Evolutionary conservation across 2,888 invertebrate genomes (phyloP).

Genomic region (Fragum fragum): DNA sequence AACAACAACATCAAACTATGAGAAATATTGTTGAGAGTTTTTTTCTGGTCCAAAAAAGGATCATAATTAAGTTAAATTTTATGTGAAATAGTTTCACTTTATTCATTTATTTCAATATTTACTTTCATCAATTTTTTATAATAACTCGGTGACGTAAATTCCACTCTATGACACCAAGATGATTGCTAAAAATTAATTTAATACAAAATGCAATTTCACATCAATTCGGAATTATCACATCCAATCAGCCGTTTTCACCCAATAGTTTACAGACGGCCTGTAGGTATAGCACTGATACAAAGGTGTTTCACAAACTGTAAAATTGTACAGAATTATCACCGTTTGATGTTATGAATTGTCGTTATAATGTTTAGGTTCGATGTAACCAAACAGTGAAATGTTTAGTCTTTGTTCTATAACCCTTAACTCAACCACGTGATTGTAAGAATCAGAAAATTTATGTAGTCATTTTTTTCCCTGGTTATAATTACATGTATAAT

Average conservation of each 20-base stretch:
- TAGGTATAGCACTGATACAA: slow-evolving; percentile 7
- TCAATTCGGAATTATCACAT: background rate
- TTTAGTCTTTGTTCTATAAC: background rate
- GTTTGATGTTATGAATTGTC: slow-evolving; percentile 30
- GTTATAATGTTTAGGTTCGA: background rate
- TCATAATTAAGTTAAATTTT: too few species aligned
- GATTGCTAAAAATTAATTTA: background rate
- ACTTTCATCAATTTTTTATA: background rate
- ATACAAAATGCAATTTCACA: slow-evolving; percentile 3
- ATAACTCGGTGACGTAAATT: background rate
- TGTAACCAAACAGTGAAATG: slow-evolving; percentile 20
- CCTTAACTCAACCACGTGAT: background rate
- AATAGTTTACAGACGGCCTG: background rate
- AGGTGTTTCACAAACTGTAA: slow-evolving; percentile 22
- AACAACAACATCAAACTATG: too few species aligned
- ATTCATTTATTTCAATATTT: background rate
- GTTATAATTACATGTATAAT: too few species aligned
- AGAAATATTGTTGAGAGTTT: too few species aligned
- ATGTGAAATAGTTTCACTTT: background rate
- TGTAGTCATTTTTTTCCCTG: too few species aligned
- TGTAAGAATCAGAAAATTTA: too few species aligned
- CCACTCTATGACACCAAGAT: background rate
- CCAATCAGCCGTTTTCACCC: background rate
- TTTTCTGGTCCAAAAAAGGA: too few species aligned
- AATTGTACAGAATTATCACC: background rate